Evolutionary conservation across 2,113 vertebrate genomes (phyloP).

Genomic region (Anhinga anhinga): DNA sequence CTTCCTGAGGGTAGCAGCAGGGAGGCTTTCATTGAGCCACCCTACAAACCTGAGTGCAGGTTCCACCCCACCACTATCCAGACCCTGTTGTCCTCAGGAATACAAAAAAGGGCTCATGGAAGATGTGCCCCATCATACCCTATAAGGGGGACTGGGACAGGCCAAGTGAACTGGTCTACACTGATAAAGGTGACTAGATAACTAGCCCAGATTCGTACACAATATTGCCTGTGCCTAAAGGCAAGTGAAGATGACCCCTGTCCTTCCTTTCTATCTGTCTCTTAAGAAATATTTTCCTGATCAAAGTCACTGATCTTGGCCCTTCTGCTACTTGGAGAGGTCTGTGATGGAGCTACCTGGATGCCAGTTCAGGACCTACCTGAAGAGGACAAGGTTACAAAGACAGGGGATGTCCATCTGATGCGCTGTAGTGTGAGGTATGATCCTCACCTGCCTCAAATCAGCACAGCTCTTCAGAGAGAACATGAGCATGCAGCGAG

Average conservation of each 20-base stretch:
- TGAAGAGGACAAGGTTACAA: neutral
- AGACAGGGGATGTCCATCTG: neutral
- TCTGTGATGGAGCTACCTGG: neutral
- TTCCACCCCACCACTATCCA: neutral
- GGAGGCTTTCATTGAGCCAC: neutral
- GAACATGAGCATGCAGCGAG: rapidly evolving
- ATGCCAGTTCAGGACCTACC: neutral
- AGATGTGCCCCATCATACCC: rapidly evolving
- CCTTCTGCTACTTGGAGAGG: neutral
- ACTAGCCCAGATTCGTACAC: neutral
- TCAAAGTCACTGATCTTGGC: neutral
- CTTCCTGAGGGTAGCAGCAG: neutral
- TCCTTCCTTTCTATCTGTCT: neutral
- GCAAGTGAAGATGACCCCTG: neutral
- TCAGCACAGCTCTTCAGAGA: neutral
- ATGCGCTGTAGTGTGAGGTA: neutral
- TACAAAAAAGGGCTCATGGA: too few relatives aligned
- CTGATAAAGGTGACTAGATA: neutral
- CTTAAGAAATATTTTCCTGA: neutral
- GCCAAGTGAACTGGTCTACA: neutral
- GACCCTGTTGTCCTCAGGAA: neutral
- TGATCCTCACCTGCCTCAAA: neutral
- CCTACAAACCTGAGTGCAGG: neutral
- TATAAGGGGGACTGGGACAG: neutral
- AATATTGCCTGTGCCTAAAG: neutral